Conservation (phyloP, 2,797 vertebrate species). For the Halcyon chelicuti region DNA sequence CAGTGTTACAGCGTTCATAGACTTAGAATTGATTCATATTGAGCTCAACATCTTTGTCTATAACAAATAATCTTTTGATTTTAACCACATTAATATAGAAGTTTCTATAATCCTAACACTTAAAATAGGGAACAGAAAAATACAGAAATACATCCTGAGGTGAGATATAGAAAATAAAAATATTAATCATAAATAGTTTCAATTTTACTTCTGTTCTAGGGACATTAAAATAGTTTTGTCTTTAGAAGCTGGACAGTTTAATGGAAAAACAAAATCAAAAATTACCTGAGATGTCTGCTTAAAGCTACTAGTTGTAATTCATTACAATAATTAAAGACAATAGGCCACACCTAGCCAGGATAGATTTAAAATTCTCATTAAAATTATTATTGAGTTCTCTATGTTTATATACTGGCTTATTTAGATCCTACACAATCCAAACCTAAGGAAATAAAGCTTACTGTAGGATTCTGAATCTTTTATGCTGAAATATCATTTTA, state of each 20-base stretch:
- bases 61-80: background rate
- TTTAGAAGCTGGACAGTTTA: background rate
- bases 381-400: background rate
- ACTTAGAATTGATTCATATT: background rate
- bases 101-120: background rate
- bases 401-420: background rate
- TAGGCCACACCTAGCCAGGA: background rate
- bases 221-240: background rate
- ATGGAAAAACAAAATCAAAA: background rate
- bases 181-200: background rate
- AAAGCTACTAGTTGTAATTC: background rate
- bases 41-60: background rate
- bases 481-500: background rate
- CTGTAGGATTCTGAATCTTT: background rate
- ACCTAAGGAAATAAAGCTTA: background rate
- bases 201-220: background rate
- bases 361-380: background rate
- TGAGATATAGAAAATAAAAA: background rate
- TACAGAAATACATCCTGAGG: background rate
- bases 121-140: background rate
- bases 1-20: background rate
- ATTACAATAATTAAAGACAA: background rate
- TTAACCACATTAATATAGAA: background rate
- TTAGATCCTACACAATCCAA: background rate
- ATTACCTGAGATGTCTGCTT: background rate